These are phyloP conservation scores for Ophioderma brevispina DNA, from an alignment of 35 echinoderm and acorn worm genomes.

Conservation along the genomic window DNA sequence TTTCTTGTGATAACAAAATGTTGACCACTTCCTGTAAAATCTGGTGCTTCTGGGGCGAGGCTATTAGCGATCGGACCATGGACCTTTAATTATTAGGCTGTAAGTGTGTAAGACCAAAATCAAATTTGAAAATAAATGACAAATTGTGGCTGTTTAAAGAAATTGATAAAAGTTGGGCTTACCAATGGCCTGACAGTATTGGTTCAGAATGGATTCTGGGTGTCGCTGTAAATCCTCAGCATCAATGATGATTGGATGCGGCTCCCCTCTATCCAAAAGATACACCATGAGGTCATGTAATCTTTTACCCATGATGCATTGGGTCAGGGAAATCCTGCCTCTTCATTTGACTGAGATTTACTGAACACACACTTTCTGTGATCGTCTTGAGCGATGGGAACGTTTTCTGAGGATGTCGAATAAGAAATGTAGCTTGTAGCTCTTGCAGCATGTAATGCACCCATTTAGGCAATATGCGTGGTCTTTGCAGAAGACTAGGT, in stretches of 20 bases:
- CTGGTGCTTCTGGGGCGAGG: too few relatives aligned
- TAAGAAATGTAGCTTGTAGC: conserved; percentile 34
- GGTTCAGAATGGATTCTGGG: not conserved
- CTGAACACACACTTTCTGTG: not conserved
- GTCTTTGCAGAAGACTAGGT: conserved; percentile 36
- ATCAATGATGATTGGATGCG: not conserved
- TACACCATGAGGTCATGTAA: not conserved
- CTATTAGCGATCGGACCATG: too few relatives aligned
- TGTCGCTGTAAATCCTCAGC: not conserved
- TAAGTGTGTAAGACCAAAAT: too few relatives aligned
- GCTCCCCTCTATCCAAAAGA: not conserved
- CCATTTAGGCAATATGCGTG: not conserved
- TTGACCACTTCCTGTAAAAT: too few relatives aligned
- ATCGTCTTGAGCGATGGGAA: conserved; percentile 23
- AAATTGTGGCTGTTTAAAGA: too few relatives aligned
- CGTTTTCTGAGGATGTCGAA: conserved; percentile 28
- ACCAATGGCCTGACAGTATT: not conserved
- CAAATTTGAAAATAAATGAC: too few relatives aligned
- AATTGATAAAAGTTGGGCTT: too few relatives aligned
- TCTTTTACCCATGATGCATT: not conserved
- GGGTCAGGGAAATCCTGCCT: not conserved
- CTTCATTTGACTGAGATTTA: not conserved
- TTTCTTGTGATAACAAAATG: too few relatives aligned
- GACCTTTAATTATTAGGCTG: too few relatives aligned
- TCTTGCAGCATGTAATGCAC: not conserved